Percentiles rank a stretch among this genome's conserved stretches.
These are phyloP conservation scores for Meloidogyne hapla DNA, from an alignment of 1,140 invertebrate genomes.

Conservation along the genomic window DNA sequence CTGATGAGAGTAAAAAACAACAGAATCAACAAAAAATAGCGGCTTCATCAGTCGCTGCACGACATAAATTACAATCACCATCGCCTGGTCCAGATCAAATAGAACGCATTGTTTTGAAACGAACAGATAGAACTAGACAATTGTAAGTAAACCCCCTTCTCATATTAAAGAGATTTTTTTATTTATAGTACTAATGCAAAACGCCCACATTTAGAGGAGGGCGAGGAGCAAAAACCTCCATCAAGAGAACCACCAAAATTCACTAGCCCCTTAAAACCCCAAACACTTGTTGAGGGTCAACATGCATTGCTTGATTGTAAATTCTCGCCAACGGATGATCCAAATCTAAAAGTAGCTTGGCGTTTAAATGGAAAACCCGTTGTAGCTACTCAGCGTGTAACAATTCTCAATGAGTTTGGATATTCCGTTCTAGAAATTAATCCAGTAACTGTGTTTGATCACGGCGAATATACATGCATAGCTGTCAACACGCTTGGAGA, in stretches of 20 bases:
- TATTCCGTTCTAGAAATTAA: constrained; percentile 61
- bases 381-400: constrained; percentile 78
- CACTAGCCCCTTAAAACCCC: constrained; percentile 74
- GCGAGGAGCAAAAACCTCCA: constrained; percentile 68
- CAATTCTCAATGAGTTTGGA: constrained; percentile 85
- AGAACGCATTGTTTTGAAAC: constrained; percentile 53
- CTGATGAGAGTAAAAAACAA: background rate
- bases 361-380: constrained; percentile 85
- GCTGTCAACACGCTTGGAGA: constrained; percentile 88
- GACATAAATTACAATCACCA: constrained; percentile 26
- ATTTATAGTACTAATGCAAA: constrained; percentile 24
- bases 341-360: constrained; percentile 88
- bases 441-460: constrained; percentile 59
- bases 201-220: constrained; percentile 33
- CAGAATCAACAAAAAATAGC: constrained; percentile 31
- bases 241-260: constrained; percentile 86
- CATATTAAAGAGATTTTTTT: too few relatives aligned
- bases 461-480: constrained; percentile 86
- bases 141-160: constrained; percentile 18
- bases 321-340: constrained; percentile 91
- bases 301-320: constrained; percentile 94
- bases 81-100: constrained; percentile 36
- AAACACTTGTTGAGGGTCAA: constrained; percentile 68
- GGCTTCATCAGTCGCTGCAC: constrained; percentile 9
- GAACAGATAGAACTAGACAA: constrained; percentile 49